Evolutionary conservation across 2,797 vertebrate species (phyloP).

Genomic region (Myotis vivesi): DNA sequence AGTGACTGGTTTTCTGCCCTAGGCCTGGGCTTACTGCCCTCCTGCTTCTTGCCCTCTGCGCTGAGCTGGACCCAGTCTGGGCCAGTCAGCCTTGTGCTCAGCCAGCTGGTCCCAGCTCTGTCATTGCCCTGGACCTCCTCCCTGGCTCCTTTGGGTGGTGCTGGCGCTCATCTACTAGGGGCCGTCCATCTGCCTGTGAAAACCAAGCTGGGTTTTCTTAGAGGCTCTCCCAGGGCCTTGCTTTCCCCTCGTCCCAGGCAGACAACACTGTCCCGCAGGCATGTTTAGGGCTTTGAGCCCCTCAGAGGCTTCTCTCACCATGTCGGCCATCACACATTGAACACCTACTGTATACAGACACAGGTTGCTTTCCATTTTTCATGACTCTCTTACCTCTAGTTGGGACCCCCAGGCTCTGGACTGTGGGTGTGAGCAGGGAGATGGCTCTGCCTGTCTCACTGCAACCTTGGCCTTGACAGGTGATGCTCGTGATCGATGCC

Average conservation of each 20-base stretch:
- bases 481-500: conserved; percentile 96
- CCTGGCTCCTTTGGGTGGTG: neutral
- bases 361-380: neutral
- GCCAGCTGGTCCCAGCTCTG: neutral
- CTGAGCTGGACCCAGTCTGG: neutral
- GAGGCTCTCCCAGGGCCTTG: neutral
- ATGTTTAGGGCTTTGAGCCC: neutral
- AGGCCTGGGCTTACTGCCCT: neutral
- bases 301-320: neutral
- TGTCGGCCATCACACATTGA: neutral
- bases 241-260: neutral
- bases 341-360: neutral
- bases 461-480: conserved; percentile 82
- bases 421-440: neutral
- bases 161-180: neutral
- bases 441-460: neutral
- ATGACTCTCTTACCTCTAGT: neutral
- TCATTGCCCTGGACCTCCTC: neutral
- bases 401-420: neutral
- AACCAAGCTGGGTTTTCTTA: neutral
- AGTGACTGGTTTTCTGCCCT: neutral
- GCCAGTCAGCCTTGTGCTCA: neutral
- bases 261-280: neutral
- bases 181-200: neutral
- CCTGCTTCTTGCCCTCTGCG: neutral